phyloP scores from a whole-genome alignment of 1,140 invertebrate genomes.

The Calephelis virginiensis region DNA sequence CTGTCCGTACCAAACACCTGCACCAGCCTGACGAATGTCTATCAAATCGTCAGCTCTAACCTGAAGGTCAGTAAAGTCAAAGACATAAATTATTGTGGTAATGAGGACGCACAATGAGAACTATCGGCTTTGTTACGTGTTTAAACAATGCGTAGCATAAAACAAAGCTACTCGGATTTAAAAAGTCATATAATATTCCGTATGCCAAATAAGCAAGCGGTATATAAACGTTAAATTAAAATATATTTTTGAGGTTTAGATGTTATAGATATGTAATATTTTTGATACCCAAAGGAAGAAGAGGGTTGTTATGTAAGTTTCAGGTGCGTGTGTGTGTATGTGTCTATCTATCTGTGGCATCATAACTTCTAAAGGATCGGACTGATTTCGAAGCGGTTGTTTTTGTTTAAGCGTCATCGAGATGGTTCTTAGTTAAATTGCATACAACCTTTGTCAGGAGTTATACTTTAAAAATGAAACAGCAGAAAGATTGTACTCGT shows the following conservation, averaged over 20 bases:
- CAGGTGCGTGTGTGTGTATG: no score
- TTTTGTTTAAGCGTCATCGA: no score
- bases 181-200: constrained; percentile 9
- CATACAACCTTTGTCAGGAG: no score
- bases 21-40: neutral
- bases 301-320: no score
- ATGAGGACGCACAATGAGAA: constrained; percentile 14
- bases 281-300: no score
- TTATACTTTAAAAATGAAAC: no score
- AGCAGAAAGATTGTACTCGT: no score
- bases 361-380: no score
- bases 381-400: no score
- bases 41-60: neutral
- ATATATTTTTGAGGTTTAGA: neutral
- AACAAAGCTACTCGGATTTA: constrained; percentile 11
- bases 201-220: neutral
- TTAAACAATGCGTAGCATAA: constrained; percentile 6
- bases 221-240: neutral
- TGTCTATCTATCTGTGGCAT: no score
- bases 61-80: constrained; percentile 12
- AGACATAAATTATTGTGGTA: constrained; percentile 2
- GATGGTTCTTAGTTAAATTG: no score
- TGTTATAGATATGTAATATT: neutral
- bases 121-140: neutral
- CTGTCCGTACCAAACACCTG: no score